Evolutionary conservation across 2,888 invertebrate genomes (phyloP).

Genomic region (Clostera curtula): DNA sequence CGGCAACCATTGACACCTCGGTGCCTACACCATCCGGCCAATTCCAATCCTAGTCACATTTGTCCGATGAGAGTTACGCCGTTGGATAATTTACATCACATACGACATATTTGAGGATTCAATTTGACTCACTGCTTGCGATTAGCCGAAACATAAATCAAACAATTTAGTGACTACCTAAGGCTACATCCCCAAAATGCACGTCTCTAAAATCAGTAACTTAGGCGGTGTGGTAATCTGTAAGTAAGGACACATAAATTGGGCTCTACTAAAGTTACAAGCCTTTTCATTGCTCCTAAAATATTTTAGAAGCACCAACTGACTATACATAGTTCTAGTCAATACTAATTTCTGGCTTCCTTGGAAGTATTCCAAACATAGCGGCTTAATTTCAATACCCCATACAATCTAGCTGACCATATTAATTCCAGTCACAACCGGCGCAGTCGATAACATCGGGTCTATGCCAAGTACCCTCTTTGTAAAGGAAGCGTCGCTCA

Average conservation of each 20-base stretch:
- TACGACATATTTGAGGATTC: too few relatives aligned
- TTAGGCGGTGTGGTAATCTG: too few relatives aligned
- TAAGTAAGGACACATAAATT: too few relatives aligned
- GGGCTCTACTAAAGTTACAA: too few relatives aligned
- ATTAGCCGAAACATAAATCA: too few relatives aligned
- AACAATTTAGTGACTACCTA: too few relatives aligned
- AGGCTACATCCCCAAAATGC: too few relatives aligned
- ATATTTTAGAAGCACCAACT: too few relatives aligned
- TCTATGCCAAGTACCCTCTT: conserved; percentile 9
- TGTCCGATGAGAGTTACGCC: conserved; percentile 3
- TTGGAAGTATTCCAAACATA: conserved; percentile 12
- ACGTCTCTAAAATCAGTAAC: too few relatives aligned
- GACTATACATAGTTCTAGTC: not conserved
- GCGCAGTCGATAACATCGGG: conserved; percentile 16
- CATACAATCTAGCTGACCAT: conserved; percentile 13
- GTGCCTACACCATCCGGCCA: conserved; percentile 60
- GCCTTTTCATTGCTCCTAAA: too few relatives aligned
- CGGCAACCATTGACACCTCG: conserved; percentile 72
- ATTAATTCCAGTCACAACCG: conserved; percentile 24
- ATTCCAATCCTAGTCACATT: conserved; percentile 40
- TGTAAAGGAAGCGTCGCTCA: conserved; percentile 9
- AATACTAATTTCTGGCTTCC: conserved; percentile 5
- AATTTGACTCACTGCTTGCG: too few relatives aligned
- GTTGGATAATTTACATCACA: too few relatives aligned
- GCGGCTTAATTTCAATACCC: conserved; percentile 13